Percentiles rank a stretch among this genome's conserved stretches.
Evolutionary conservation across 2,113 vertebrate species (phyloP).

Genomic region (Haliaeetus leucogaster): DNA sequence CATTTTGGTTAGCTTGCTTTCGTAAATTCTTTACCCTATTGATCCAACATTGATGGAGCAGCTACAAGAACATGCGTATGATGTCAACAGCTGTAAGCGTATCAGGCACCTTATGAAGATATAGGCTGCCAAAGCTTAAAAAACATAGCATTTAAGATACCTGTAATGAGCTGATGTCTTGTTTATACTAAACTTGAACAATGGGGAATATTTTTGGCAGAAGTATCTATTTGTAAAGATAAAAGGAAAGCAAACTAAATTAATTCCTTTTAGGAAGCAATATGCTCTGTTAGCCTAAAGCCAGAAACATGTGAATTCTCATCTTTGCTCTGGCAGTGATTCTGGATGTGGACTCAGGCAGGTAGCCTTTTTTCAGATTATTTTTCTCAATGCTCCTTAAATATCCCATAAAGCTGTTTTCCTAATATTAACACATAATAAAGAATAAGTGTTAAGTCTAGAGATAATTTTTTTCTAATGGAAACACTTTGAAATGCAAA

Average conservation of each 20-base stretch:
- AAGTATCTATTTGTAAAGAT: neutral
- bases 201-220: neutral
- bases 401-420: neutral
- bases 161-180: neutral
- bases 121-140: neutral
- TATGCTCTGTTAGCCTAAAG: neutral
- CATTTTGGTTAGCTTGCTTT: neutral
- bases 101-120: neutral
- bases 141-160: neutral
- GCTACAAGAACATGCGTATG: rapidly evolving
- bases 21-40: neutral
- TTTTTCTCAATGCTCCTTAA: neutral
- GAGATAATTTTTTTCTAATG: neutral
- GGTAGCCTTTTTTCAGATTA: neutral
- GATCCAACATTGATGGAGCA: neutral
- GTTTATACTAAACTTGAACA: neutral
- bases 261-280: neutral
- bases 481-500: neutral
- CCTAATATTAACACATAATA: neutral
- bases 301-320: neutral
- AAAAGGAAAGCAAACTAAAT: constrained; percentile 21
- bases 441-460: neutral
- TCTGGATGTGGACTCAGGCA: neutral
- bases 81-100: neutral
- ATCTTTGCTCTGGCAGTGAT: neutral